phyloP scores from a whole-genome alignment of 2,888 invertebrate genomes.

The Stenolophus ochropezus region DNA sequence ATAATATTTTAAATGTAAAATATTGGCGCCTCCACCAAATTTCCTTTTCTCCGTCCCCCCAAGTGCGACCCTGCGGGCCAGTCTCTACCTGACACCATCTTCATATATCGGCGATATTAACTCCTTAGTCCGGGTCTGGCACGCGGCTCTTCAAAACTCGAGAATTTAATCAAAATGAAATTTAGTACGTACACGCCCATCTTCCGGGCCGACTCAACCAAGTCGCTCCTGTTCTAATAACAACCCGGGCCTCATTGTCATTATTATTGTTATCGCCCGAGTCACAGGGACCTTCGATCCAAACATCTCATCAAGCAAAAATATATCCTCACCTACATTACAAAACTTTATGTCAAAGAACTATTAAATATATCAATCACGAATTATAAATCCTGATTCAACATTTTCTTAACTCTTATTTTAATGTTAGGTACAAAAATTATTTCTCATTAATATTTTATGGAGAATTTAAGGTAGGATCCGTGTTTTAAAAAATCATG shows the following conservation, averaged over 20 bases:
- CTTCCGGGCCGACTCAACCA: neutral
- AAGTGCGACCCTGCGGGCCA: neutral
- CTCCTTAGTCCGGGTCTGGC: slow-evolving; percentile 33
- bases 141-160: slow-evolving; percentile 53
- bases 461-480: too few species aligned
- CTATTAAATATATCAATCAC: too few species aligned
- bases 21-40: neutral
- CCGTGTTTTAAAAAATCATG: too few species aligned
- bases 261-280: slow-evolving; percentile 44
- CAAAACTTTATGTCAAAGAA: neutral
- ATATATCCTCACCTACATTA: neutral
- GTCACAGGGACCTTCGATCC: slow-evolving; percentile 17
- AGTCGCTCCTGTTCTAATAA: slow-evolving; percentile 32
- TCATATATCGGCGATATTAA: slow-evolving; percentile 59
- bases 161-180: slow-evolving; percentile 60
- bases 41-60: neutral
- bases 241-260: slow-evolving; percentile 33
- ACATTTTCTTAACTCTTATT: too few species aligned
- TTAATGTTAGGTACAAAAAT: too few species aligned
- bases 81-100: slow-evolving; percentile 46
- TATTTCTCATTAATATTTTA: too few species aligned
- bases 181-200: slow-evolving; percentile 49
- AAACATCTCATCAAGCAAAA: too few species aligned
- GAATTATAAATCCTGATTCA: too few species aligned
- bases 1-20: too few species aligned